These are phyloP conservation scores for Philantomba maxwellii DNA, from an alignment of 2,113 vertebrate species.

Conservation along the genomic window DNA sequence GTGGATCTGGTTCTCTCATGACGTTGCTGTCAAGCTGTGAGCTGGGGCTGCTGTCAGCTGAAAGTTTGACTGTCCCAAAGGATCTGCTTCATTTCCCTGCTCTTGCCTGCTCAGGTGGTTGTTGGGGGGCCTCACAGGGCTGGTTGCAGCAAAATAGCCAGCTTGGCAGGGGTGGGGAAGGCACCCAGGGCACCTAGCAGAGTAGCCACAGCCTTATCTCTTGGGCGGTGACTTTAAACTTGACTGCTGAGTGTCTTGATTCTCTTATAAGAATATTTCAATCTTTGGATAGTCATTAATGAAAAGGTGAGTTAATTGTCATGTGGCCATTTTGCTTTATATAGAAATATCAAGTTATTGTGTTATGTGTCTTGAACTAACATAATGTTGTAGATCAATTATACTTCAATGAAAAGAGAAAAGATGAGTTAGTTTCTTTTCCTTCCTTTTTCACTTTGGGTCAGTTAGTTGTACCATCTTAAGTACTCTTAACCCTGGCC, in stretches of 20 bases:
- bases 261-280: background rate
- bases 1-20: background rate
- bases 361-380: background rate
- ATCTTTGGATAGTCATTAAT: background rate
- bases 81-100: background rate
- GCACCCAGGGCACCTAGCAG: background rate
- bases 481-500: background rate
- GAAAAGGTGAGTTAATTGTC: background rate
- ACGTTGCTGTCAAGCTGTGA: background rate
- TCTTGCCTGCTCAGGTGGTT: too few relatives aligned
- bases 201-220: background rate
- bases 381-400: background rate
- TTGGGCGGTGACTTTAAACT: background rate
- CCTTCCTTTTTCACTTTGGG: background rate
- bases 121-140: background rate
- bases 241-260: background rate
- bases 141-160: background rate
- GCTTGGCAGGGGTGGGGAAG: background rate
- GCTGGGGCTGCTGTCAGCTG: background rate
- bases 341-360: background rate
- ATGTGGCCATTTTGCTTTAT: background rate
- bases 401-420: background rate
- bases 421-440: background rate
- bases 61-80: background rate
- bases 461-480: background rate